These are phyloP conservation scores for Sphaerolaimus hirsutus DNA, from an alignment of 2,888 invertebrate species.

Conservation along the genomic window DNA sequence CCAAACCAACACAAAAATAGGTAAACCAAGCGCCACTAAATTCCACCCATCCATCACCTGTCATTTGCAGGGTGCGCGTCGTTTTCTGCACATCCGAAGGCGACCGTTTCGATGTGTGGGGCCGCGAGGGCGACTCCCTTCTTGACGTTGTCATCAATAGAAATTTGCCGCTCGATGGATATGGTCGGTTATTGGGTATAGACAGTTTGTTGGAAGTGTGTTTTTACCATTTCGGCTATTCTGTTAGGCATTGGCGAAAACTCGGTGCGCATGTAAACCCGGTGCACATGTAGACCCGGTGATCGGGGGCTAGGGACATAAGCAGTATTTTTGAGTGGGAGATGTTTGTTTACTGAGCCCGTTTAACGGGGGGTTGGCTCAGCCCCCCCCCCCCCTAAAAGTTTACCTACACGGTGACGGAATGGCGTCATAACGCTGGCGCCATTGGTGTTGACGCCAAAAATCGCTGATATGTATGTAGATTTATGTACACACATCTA, in stretches of 20 bases:
- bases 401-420: too few relatives aligned
- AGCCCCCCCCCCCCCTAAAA: too few relatives aligned
- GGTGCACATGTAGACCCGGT: too few relatives aligned
- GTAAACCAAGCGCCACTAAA: too few relatives aligned
- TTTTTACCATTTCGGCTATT: neutral
- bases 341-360: neutral
- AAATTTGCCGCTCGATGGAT: slow-evolving; percentile 18
- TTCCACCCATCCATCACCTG: too few relatives aligned
- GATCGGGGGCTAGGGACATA: too few relatives aligned
- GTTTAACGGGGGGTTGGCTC: too few relatives aligned
- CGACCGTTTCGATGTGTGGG: slow-evolving; percentile 1
- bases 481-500: too few relatives aligned
- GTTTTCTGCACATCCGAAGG: neutral
- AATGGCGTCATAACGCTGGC: too few relatives aligned
- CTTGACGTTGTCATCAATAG: slow-evolving; percentile 17
- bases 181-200: slow-evolving; percentile 10
- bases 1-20: too few relatives aligned
- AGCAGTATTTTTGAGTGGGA: neutral
- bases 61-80: neutral
- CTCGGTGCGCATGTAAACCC: neutral
- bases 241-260: neutral
- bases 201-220: neutral
- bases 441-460: too few relatives aligned
- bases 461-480: too few relatives aligned
- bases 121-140: slow-evolving; percentile 13